phyloP scores from a whole-genome alignment of 53 echinoderm and acorn worm species.

The Paelopatides confundens region DNA sequence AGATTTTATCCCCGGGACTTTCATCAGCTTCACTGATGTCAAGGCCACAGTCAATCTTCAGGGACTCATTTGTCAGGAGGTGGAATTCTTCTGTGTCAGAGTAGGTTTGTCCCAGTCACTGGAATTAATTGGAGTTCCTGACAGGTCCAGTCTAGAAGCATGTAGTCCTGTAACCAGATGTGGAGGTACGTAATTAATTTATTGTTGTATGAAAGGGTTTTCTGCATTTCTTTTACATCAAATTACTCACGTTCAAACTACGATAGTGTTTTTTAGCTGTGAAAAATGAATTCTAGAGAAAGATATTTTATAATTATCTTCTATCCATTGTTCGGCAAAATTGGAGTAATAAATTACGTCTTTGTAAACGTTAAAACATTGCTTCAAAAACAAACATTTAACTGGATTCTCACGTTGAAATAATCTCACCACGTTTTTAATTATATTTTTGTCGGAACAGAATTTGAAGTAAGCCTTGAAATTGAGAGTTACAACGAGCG shows the following conservation, averaged over 20 bases:
- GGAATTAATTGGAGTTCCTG: conserved; percentile 37
- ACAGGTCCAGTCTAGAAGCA: conserved; percentile 32
- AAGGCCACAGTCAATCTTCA: conserved; percentile 68
- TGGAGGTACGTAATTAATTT: conserved; percentile 23
- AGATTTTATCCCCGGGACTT: conserved; percentile 4
- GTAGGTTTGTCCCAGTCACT: conserved; percentile 17
- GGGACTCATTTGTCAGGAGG: conserved; percentile 56
- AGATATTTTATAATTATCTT: too few species aligned
- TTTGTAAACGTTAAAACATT: too few species aligned
- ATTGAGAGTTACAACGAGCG: conserved; percentile 15
- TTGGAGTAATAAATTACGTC: too few species aligned
- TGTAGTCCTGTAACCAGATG: conserved; percentile 31
- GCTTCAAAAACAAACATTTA: too few species aligned
- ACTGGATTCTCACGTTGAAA: too few species aligned
- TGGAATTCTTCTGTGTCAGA: conserved; percentile 72
- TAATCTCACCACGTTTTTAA: background rate
- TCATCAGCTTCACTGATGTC: conserved; percentile 55
- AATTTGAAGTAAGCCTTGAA: background rate
- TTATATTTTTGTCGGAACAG: background rate
- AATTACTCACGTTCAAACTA: too few species aligned
- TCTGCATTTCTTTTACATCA: too few species aligned
- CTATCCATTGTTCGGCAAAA: too few species aligned
- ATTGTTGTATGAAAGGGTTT: too few species aligned
- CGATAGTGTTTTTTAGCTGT: background rate
- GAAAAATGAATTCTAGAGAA: background rate